Base-by-base conservation (phyloP, 2,113 vertebrate species). In the Psittacara wagleri region DNA sequence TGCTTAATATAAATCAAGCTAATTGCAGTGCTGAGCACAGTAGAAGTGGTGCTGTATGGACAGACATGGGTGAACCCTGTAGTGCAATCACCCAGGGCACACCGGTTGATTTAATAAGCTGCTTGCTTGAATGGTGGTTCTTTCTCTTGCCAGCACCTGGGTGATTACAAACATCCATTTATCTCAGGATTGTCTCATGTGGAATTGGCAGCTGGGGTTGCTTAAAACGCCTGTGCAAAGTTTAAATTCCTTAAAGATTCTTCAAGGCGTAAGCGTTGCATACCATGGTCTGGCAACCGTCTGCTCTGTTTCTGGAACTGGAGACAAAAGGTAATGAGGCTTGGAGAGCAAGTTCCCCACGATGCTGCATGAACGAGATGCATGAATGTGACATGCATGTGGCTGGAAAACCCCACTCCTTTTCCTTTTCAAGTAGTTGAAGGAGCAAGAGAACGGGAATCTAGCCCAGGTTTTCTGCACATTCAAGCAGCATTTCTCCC, bases 291-390 rank as follows among this genome's bases (percentile, higher is more conserved):
- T 96, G 95, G 94, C 93, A 94, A 75, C 35, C 24, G 55, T 11
- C 13, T 14, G 89, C 82, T 75, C 70, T 2, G 11, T 55, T 96
- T 82, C 95, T 80, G 82, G 90, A 84, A 23, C 11, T 1, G 88
- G 90, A 94, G 93, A 94, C 82, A 61, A 95, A 95, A 94, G 78
- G 94, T 94, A 97, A 93, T 70, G 95, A 93, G 89, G 86, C 94
- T 85, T 72, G 87, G 95, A 86, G 80, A 94, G 84, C 10, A 7
- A 77, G 90, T 69, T 96, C 88, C 95, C 77, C 37, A 8, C 6
- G 31, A 70, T 74, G 81, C 77, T 63, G 82, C 70, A 24, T 55
- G 70, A 22, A 64, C 4, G 13, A 92, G 64, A 77, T 74, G 88
- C 90, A 22, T 62, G 87, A 63, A 80, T 85, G 95, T 39, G 94